Conservation (phyloP, 2,113 vertebrate genomes). For the Nematolebias whitei region DNA sequence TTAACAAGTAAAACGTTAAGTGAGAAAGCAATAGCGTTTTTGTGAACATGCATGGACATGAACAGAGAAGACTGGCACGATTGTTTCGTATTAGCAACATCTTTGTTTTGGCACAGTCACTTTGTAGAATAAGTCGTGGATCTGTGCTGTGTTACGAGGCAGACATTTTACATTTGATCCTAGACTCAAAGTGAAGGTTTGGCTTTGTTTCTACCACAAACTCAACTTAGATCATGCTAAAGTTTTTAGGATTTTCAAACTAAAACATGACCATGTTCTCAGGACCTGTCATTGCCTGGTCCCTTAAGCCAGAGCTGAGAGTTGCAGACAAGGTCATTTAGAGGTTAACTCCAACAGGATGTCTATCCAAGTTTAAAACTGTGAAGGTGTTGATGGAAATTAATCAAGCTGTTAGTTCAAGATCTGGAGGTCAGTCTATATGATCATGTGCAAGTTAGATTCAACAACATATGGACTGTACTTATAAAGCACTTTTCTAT, state of each 20-base stretch:
- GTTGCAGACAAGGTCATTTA: slow-evolving; percentile 50
- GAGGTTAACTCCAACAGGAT: slow-evolving; percentile 67
- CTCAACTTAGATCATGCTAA: neutral
- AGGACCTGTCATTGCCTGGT: slow-evolving; percentile 23
- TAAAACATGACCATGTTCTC: slow-evolving; percentile 29
- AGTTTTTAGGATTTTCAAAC: slow-evolving; percentile 15
- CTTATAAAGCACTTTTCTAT: too few species aligned
- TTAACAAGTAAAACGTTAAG: neutral
- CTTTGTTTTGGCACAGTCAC: slow-evolving; percentile 14
- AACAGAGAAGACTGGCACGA: slow-evolving; percentile 34
- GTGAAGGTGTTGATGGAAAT: slow-evolving; percentile 38
- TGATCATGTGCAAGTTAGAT: too few species aligned
- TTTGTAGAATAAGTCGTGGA: slow-evolving; percentile 24
- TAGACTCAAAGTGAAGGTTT: neutral
- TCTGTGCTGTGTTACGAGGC: slow-evolving; percentile 46
- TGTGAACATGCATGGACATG: slow-evolving; percentile 26
- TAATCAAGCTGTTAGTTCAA: neutral
- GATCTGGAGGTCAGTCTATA: too few species aligned
- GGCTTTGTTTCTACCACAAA: slow-evolving; percentile 13
- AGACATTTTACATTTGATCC: slow-evolving; percentile 24
- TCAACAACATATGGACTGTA: too few species aligned
- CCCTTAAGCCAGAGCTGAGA: slow-evolving; percentile 58
- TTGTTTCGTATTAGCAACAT: slow-evolving; percentile 51
- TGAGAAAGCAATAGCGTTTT: neutral
- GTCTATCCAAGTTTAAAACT: slow-evolving; percentile 63